phyloP scores from a whole-genome alignment of 1,140 invertebrate species.

The Euglossa dilemma region DNA sequence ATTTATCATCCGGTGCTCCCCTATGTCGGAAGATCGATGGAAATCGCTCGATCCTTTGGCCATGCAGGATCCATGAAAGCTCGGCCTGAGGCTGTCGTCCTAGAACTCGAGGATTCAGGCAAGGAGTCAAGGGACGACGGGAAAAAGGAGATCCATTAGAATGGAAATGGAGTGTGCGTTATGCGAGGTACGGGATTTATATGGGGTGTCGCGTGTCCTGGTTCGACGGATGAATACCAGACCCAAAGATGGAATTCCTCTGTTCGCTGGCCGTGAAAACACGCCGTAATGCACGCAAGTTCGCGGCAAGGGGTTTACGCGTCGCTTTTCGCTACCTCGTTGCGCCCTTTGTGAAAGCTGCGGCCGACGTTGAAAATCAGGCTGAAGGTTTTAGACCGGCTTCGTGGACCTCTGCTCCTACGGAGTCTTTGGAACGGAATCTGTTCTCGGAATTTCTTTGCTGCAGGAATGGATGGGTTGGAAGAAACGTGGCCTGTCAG shows the following conservation, averaged over 20 bases:
- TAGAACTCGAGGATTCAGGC: neutral
- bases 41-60: neutral
- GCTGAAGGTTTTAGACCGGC: neutral
- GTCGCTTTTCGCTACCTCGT: neutral
- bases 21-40: constrained; percentile 41
- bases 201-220: constrained; percentile 5
- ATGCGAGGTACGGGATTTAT: constrained; percentile 31
- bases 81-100: neutral
- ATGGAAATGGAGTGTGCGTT: constrained; percentile 36
- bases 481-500: too few relatives aligned
- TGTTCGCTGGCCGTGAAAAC: neutral
- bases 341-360: neutral
- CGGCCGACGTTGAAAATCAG: neutral
- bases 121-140: neutral
- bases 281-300: too few relatives aligned
- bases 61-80: constrained; percentile 9
- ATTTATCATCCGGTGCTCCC: constrained; percentile 34
- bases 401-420: too few relatives aligned
- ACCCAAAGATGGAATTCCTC: neutral
- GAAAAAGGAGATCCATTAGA: constrained; percentile 26
- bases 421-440: neutral
- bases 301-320: neutral
- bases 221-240: neutral
- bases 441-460: neutral
- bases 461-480: too few relatives aligned